phyloP scores from a whole-genome alignment of 2,797 vertebrate species.

The Pterois miles region DNA sequence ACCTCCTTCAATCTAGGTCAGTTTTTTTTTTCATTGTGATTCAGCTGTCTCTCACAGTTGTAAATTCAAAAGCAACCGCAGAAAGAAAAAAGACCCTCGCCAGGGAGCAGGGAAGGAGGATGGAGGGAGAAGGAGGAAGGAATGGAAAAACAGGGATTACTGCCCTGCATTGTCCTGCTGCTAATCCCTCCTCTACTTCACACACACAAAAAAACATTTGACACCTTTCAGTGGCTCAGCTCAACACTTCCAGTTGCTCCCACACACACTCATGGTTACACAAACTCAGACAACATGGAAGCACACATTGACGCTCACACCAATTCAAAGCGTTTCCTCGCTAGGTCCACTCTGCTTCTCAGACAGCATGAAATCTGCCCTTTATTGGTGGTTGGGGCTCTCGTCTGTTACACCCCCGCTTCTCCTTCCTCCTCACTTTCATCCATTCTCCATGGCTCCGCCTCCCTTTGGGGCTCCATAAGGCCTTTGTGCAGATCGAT shows the following conservation, averaged over 20 bases:
- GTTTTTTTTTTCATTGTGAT: conserved; percentile 15
- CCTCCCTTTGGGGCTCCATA: conserved; percentile 51
- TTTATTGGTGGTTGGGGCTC: conserved; percentile 33
- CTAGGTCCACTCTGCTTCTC: conserved; percentile 41
- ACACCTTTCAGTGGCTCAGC: conserved; percentile 68
- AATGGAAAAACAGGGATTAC: conserved; percentile 67
- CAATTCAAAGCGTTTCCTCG: conserved; percentile 46
- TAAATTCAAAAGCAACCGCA: conserved; percentile 21
- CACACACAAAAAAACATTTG: conserved; percentile 67
- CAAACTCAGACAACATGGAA: conserved; percentile 45
- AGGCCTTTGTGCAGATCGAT: conserved; percentile 68
- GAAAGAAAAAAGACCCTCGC: neutral
- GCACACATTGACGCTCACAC: conserved; percentile 39
- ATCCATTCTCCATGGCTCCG: conserved; percentile 58
- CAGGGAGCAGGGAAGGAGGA: conserved; percentile 26
- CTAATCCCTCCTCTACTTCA: conserved; percentile 64
- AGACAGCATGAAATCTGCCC: conserved; percentile 72
- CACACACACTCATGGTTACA: conserved; percentile 51
- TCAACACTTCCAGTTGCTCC: conserved; percentile 50
- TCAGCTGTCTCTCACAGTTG: conserved; percentile 43
- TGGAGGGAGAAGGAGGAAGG: conserved; percentile 18
- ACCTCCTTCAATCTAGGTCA: neutral
- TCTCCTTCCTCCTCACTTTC: conserved; percentile 60
- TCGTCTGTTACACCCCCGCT: conserved; percentile 36
- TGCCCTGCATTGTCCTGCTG: conserved; percentile 59